These are phyloP conservation scores for Mus caroli DNA, from an alignment of 2,797 vertebrate genomes.

Conservation along the genomic window DNA sequence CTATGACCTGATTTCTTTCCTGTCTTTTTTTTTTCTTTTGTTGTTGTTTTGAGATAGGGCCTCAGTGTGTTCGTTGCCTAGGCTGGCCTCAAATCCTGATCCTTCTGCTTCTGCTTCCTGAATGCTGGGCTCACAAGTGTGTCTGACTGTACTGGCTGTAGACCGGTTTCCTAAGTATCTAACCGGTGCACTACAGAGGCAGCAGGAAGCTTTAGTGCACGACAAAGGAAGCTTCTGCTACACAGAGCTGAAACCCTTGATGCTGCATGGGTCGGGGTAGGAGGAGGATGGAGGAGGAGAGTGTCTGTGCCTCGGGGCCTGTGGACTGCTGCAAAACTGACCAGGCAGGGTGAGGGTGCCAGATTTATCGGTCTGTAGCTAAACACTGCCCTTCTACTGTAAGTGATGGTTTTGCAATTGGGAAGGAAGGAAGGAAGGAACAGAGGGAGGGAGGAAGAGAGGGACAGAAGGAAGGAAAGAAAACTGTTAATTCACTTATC, in stretches of 20 bases:
- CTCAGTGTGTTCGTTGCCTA: background rate
- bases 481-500: background rate
- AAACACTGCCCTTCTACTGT: background rate
- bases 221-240: background rate
- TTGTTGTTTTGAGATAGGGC: background rate
- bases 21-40: background rate
- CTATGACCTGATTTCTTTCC: background rate
- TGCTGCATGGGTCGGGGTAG: too few species aligned
- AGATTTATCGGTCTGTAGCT: background rate
- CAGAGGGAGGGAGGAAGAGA: too few species aligned
- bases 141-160: background rate
- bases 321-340: background rate
- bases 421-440: background rate
- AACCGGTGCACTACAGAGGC: background rate
- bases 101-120: background rate
- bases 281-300: background rate
- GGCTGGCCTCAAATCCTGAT: background rate
- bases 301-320: background rate
- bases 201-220: background rate
- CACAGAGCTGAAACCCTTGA: background rate
- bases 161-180: constrained; percentile 52
- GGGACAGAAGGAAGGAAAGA: background rate
- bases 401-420: constrained; percentile 21
- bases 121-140: background rate
- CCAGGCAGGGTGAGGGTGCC: background rate